A percentile compares a stretch with the other conserved stretches of the same genome.
Conservation (phyloP, 2,888 invertebrate genomes). For the Sipunculus nudus region DNA sequence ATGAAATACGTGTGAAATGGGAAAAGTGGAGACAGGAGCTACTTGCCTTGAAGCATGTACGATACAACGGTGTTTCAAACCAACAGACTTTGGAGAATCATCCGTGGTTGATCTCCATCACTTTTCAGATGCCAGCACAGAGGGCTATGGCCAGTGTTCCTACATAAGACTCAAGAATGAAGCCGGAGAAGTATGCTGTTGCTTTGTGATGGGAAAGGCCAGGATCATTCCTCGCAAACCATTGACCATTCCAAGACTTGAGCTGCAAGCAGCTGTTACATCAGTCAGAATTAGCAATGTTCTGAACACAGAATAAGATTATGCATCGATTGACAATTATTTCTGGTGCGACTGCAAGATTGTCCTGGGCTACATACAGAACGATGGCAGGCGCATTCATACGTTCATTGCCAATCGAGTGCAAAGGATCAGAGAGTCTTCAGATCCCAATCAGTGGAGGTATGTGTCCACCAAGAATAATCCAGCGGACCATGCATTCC, state of each 20-base stretch:
- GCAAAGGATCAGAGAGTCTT: constrained; percentile 33
- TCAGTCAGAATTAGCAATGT: constrained; percentile 14
- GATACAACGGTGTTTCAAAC: background rate
- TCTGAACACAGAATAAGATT: constrained; percentile 13
- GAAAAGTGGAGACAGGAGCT: constrained; percentile 9
- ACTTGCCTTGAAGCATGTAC: background rate
- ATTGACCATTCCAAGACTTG: constrained; percentile 20
- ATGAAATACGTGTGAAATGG: constrained; percentile 1
- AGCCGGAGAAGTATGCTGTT: constrained; percentile 11
- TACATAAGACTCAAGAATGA: constrained; percentile 9
- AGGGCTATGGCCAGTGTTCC: constrained; percentile 23
- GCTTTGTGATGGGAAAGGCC: constrained; percentile 17
- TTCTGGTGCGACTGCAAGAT: constrained; percentile 30
- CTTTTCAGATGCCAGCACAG: constrained; percentile 22
- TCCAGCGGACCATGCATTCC: constrained; percentile 53
- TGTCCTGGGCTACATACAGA: constrained; percentile 22
- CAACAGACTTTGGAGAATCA: background rate
- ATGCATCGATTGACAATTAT: background rate
- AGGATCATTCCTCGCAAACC: constrained; percentile 15
- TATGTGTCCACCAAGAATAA: constrained; percentile 47
- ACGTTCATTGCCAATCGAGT: constrained; percentile 47
- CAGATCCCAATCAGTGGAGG: constrained; percentile 35
- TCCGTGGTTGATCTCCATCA: constrained; percentile 8
- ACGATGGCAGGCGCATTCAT: constrained; percentile 40
- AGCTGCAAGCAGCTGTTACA: constrained; percentile 19